Conservation (phyloP, 2,797 vertebrate species). For the Melanotaenia maccullochi region DNA sequence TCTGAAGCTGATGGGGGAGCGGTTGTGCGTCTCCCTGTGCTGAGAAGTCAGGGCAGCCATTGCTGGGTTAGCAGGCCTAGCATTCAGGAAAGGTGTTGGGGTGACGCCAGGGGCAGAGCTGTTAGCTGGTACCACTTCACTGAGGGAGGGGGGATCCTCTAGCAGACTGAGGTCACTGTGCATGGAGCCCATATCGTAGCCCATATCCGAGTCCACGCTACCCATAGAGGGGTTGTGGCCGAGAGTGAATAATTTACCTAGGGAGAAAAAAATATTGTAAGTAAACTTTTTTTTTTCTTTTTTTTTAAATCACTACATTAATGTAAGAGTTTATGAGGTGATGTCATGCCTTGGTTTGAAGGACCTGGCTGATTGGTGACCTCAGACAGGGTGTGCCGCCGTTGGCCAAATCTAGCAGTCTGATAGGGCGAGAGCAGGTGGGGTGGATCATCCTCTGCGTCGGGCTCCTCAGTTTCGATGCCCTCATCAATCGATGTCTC, state of each 20-base stretch:
- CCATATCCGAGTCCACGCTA: slow-evolving; percentile 90
- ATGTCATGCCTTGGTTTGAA: slow-evolving; percentile 83
- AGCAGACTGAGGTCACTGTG: slow-evolving; percentile 90
- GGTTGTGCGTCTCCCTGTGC: slow-evolving; percentile 93
- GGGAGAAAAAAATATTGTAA: neutral
- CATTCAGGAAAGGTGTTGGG: slow-evolving; percentile 84
- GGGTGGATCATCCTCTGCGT: slow-evolving; percentile 89
- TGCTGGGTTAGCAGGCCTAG: slow-evolving; percentile 89
- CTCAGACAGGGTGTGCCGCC: slow-evolving; percentile 95
- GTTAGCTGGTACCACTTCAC: slow-evolving; percentile 85
- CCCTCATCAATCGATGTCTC: slow-evolving; percentile 98
- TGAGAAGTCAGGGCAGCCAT: slow-evolving; percentile 91
- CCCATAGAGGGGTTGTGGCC: slow-evolving; percentile 91
- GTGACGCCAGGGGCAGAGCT: slow-evolving; percentile 77
- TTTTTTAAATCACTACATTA: neutral
- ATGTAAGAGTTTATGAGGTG: slow-evolving; percentile 1
- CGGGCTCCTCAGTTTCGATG: slow-evolving; percentile 91
- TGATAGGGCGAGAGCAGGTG: slow-evolving; percentile 91
- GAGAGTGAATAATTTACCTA: slow-evolving; percentile 91
- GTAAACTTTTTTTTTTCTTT: neutral
- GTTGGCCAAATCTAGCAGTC: slow-evolving; percentile 89
- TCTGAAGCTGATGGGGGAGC: slow-evolving; percentile 96
- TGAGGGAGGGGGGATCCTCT: slow-evolving; percentile 87
- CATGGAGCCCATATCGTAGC: slow-evolving; percentile 91
- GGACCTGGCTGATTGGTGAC: slow-evolving; percentile 91